These are phyloP conservation scores for Microcebus ravelobensis DNA, from an alignment of 2,113 vertebrate genomes.

Conservation along the genomic window DNA sequence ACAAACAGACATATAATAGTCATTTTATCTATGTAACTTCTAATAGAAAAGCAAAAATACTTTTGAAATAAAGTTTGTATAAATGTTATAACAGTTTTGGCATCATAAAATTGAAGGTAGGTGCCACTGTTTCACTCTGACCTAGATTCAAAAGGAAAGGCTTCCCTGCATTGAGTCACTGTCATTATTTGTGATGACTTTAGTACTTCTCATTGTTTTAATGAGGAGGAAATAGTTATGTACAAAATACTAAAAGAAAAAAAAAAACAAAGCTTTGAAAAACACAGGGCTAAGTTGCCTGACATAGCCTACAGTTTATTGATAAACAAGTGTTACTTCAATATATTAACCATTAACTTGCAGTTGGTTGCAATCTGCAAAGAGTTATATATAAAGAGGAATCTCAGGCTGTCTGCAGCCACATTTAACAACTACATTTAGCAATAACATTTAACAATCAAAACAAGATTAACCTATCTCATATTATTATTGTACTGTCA, in stretches of 20 bases:
- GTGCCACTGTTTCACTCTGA: conserved; percentile 1
- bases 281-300: not conserved
- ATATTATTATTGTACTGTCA: not conserved
- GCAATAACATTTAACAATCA: not conserved
- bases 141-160: conserved; percentile 24
- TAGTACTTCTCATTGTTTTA: not conserved
- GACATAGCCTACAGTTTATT: not conserved
- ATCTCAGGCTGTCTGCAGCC: not conserved
- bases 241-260: not conserved
- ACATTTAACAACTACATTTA: not conserved
- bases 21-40: not conserved
- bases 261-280: not conserved
- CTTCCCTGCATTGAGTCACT: not conserved
- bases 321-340: conserved; percentile 11
- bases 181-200: conserved; percentile 43
- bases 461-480: not conserved
- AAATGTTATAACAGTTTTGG: not conserved
- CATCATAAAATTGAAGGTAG: not conserved
- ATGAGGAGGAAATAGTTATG: not conserved
- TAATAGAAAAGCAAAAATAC: not conserved
- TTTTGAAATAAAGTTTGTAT: not conserved
- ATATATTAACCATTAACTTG: conserved; percentile 23
- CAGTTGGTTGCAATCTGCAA: not conserved
- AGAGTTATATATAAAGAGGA: not conserved
- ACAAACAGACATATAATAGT: not conserved